Percentiles rank a stretch among this genome's conserved stretches.
These are phyloP conservation scores for Thyatira batis DNA, from an alignment of 2,888 invertebrate genomes.

Conservation along the genomic window DNA sequence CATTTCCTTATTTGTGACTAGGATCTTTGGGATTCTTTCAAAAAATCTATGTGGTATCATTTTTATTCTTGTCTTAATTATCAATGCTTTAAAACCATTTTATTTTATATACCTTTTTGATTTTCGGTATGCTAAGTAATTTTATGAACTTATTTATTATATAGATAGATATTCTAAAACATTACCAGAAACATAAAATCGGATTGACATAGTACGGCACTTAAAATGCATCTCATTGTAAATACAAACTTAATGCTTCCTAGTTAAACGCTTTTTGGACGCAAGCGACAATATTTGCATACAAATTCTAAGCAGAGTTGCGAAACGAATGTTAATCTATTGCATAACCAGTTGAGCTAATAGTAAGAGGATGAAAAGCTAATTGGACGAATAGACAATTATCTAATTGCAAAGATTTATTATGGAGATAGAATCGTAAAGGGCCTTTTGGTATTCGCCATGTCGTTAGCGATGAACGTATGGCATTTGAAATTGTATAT, in stretches of 20 bases:
- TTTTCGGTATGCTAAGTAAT: too few species aligned
- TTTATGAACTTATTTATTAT: too few species aligned
- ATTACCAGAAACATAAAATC: not conserved
- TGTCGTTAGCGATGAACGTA: too few species aligned
- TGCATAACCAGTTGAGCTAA: not conserved
- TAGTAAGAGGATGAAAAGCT: not conserved
- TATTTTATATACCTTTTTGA: too few species aligned
- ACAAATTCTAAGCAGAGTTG: not conserved
- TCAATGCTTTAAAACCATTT: too few species aligned
- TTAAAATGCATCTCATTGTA: not conserved
- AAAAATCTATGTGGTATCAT: too few species aligned
- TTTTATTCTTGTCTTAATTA: too few species aligned
- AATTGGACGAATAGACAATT: not conserved
- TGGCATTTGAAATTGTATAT: too few species aligned
- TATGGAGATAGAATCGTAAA: not conserved
- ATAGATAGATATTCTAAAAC: not conserved
- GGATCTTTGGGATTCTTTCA: too few species aligned
- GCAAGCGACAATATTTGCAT: not conserved
- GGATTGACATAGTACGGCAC: not conserved
- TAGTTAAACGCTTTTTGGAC: not conserved
- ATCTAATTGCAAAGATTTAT: not conserved
- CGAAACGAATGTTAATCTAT: not conserved
- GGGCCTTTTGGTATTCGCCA: too few species aligned
- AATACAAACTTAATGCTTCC: not conserved
- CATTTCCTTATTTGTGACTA: not conserved